Evolutionary conservation across 1,140 invertebrate species (phyloP), one percentile per base, ranked within the genome.

Genomic region (Brachionus asplanchnoidis): DNA sequence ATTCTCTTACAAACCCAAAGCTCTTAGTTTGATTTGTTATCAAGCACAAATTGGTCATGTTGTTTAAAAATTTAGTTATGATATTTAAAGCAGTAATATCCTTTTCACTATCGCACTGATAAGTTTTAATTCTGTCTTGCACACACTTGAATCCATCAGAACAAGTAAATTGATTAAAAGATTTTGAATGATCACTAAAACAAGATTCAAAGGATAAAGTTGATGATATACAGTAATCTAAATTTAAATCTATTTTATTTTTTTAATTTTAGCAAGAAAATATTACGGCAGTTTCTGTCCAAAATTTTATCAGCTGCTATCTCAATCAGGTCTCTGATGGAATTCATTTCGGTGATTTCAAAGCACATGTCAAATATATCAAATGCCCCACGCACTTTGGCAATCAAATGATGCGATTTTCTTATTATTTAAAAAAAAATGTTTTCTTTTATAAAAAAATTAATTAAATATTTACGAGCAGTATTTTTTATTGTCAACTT

Each of bases 401-500:
- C 23, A 5, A 82, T 23, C 17, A 82, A 68, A 60, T 82, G 53
- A 68, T 82, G 79, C 9, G 79, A 65, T 68, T 82, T 82, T 32
- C 79, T 82, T 7, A 36, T 36, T 40, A 12, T 40, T 11, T 32
- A 14, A 65, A 40, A 23, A 80, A 56, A 11, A 53, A 80, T 44
- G n/a, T 32, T 17, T 73, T 42, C 9, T 20, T 26, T 23, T 26
- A 9, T 6, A 53, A 80, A 80, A 20, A 8, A 40, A 12, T 56
- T 23, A 17, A 60, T 7, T 6, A 56, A 9, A 80, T 12, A 32
- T 23, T 60, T 68, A 82, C 79, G 79, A 82, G 79, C 79, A 82
- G 36, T 82, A 82, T 60, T 65, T 68, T 82, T 82, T 82, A 40
- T 82, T 82, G 42, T 82, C 79, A 14, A 65, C 79, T 65, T 65